phyloP scores from a whole-genome alignment of 2,888 invertebrate genomes.

The Andrena fulva region DNA sequence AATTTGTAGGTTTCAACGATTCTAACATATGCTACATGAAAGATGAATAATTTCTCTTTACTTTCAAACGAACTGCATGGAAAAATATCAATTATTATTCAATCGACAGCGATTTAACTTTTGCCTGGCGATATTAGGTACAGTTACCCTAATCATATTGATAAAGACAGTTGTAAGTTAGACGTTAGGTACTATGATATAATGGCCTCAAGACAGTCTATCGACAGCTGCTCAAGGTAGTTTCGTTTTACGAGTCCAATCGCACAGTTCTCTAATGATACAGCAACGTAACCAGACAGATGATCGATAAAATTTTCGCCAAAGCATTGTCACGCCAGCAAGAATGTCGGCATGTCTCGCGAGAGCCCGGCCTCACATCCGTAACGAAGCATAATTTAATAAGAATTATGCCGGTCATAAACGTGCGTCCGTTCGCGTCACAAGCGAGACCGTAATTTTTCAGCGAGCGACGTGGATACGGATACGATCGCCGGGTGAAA shows the following conservation, averaged over 20 bases:
- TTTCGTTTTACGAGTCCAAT: slow-evolving; percentile 33
- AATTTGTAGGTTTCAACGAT: no score
- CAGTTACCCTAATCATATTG: no score
- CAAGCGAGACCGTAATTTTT: slow-evolving; percentile 4
- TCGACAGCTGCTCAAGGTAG: neutral
- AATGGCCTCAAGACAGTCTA: no score
- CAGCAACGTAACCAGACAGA: slow-evolving; percentile 1
- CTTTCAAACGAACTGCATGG: no score
- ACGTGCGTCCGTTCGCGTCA: slow-evolving; percentile 20
- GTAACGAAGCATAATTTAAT: slow-evolving; percentile 32
- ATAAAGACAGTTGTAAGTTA: no score
- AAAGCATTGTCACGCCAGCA: neutral
- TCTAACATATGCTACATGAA: no score
- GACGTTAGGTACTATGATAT: no score
- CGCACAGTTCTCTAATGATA: neutral
- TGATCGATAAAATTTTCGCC: slow-evolving; percentile 18
- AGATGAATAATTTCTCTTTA: no score
- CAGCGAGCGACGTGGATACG: neutral
- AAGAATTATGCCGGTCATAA: slow-evolving; percentile 51
- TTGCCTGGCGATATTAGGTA: no score
- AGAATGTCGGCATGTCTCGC: slow-evolving; percentile 11
- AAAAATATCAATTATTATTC: no score
- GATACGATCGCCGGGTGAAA: neutral
- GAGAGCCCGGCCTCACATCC: neutral
- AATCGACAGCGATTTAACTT: no score